Conservation (phyloP, 2,797 vertebrate genomes). For the Masticophis lateralis region DNA sequence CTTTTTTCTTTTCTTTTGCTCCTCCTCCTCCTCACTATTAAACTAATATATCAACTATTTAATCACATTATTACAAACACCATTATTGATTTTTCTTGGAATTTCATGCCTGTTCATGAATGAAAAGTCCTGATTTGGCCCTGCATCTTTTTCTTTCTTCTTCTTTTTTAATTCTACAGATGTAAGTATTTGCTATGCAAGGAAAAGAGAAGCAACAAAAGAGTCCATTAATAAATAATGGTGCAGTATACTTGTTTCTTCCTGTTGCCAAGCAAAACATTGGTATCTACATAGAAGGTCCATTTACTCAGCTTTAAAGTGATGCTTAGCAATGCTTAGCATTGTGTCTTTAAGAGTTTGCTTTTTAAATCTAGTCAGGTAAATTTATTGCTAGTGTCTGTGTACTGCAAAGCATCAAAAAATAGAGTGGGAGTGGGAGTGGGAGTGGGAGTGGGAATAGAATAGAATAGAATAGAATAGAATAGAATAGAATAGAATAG, state of each 20-base stretch:
- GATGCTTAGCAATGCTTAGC: neutral
- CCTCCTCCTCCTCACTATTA: slow-evolving; percentile 27
- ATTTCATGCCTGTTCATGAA: slow-evolving; percentile 34
- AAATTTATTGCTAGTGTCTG: neutral
- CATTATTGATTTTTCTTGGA: slow-evolving; percentile 25
- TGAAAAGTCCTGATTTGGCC: slow-evolving; percentile 4
- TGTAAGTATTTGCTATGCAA: neutral
- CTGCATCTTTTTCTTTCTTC: neutral
- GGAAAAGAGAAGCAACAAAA: neutral
- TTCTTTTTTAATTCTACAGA: neutral
- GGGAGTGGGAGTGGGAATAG: no score
- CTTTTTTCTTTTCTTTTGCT: neutral
- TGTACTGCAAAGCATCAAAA: neutral
- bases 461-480: no score
- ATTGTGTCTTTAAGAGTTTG: neutral
- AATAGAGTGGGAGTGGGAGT: no score
- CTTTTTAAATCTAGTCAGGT: neutral
- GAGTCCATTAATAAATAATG: neutral
- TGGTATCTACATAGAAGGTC: neutral
- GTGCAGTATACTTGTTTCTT: neutral
- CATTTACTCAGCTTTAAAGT: neutral
- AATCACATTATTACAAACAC: slow-evolving; percentile 20
- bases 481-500: no score
- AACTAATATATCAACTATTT: slow-evolving; percentile 9
- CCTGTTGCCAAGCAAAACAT: neutral